phyloP scores from a whole-genome alignment of 2,113 vertebrate species.

The Microcebus ravelobensis region DNA sequence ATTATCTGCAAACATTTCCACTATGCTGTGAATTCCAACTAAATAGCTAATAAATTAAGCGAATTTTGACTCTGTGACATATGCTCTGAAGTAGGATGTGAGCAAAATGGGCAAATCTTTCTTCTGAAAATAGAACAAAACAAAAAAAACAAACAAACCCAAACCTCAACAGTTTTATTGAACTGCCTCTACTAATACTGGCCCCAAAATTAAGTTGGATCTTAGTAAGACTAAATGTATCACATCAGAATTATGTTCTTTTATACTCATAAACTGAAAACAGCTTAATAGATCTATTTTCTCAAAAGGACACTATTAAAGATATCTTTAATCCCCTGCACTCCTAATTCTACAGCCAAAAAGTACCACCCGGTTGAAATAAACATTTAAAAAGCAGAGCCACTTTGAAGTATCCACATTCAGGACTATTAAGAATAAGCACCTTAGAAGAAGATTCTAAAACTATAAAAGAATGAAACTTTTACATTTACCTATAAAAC shows the following conservation, averaged over 20 bases:
- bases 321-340: background rate
- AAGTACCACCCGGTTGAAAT: background rate
- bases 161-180: conserved; percentile 25
- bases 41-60: conserved; percentile 56
- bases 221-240: background rate
- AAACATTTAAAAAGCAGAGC: conserved; percentile 21
- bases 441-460: background rate
- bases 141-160: background rate
- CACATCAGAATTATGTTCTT: conserved; percentile 16
- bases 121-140: conserved; percentile 32
- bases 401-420: background rate
- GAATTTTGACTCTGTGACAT: conserved; percentile 52
- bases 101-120: conserved; percentile 73
- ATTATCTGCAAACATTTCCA: conserved; percentile 80
- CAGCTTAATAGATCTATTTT: conserved; percentile 46
- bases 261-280: conserved; percentile 33
- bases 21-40: conserved; percentile 75
- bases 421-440: background rate
- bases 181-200: conserved; percentile 43
- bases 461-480: background rate
- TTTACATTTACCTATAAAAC: conserved; percentile 20
- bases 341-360: conserved; percentile 43
- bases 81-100: conserved; percentile 74
- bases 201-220: background rate
- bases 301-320: background rate